These are phyloP conservation scores for Melanostoma scalare DNA, from an alignment of 2,888 invertebrate genomes.

Conservation along the genomic window DNA sequence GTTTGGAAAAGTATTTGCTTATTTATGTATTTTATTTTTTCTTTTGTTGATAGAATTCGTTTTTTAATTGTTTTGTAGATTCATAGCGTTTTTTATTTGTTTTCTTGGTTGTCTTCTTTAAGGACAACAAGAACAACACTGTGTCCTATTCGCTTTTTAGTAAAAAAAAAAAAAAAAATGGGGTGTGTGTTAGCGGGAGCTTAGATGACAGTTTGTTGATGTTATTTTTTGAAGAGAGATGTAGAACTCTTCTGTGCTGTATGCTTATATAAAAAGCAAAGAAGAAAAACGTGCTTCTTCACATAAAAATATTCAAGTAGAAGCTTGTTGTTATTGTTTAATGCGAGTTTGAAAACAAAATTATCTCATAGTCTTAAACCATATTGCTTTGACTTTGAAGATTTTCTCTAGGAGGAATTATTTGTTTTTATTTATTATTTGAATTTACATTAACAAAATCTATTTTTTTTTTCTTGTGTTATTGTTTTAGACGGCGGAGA, in stretches of 20 bases:
- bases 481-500: slow-evolving; percentile 82
- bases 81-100: slow-evolving; percentile 7
- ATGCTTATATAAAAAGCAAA: slow-evolving; percentile 21
- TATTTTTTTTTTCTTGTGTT: slow-evolving; percentile 15
- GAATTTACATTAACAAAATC: background rate
- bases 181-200: slow-evolving; percentile 21
- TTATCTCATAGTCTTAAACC: slow-evolving; percentile 6
- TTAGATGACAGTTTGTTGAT: slow-evolving; percentile 16
- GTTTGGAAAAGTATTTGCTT: slow-evolving; percentile 32
- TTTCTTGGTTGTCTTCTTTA: background rate
- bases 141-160: slow-evolving; percentile 38
- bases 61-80: slow-evolving; percentile 54
- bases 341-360: slow-evolving; percentile 35
- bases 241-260: slow-evolving; percentile 13
- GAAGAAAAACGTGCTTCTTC: slow-evolving; percentile 35
- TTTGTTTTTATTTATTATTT: background rate
- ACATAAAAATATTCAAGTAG: slow-evolving; percentile 41
- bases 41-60: slow-evolving; percentile 24
- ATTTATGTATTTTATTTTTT: slow-evolving; percentile 25
- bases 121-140: background rate
- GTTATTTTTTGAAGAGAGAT: slow-evolving; percentile 16
- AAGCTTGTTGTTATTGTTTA: slow-evolving; percentile 63
- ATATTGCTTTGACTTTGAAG: slow-evolving; percentile 31
- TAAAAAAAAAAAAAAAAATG: slow-evolving; percentile 5
- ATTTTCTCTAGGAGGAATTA: background rate